Evolutionary conservation across 1,140 invertebrate genomes (phyloP), one percentile per base, ranked within the genome.

Genomic region (Bombus confusus): DNA sequence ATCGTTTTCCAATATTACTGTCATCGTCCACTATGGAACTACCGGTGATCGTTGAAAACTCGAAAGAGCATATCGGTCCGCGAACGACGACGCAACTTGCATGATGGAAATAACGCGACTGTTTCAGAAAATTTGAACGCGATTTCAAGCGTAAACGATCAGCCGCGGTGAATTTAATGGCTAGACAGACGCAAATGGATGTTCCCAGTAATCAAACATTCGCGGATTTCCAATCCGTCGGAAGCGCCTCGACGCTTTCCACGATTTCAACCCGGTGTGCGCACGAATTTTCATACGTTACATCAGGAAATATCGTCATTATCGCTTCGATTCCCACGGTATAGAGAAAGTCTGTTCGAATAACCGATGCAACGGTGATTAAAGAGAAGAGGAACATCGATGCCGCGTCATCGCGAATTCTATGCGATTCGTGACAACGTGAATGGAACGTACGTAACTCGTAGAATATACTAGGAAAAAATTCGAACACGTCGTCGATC

Each of bases 211-310:
- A 80, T 52, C 41, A 22, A 59, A 37, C 80, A 41, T 37, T 74
- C 31, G 47, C n/a, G 39, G n/a, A 64, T 64, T 75, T 62, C 10
- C 72, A 75, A 75, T 82, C 52, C 10, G 43, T 13, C 25, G 39
- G 12, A 64, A 81, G 3, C n/a, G 3, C 2, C 6, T 31, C 52
- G 47, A 18, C 2, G 15, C 28, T 71, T n/a, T 41, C 12, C n/a
- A 8, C 10, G 68, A 31, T 59, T 28, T 28, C 69, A 28, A 31
- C 15, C 3, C 2, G 12, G 4, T n/a, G 25, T 39, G 13, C 13
- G 25, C 31, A 9, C 13, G 28, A 81, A 81, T 73, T 82, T 75
- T 74, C 71, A 64, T 75, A 64, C n/a, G 18, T 31, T 34, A 41
- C n/a, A 28, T n/a, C 10, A 6, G 47, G 31, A n/a, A 37, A 69